phyloP scores from a whole-genome alignment of 2,888 invertebrate genomes.

The Parapristionchus giblindavisi region DNA sequence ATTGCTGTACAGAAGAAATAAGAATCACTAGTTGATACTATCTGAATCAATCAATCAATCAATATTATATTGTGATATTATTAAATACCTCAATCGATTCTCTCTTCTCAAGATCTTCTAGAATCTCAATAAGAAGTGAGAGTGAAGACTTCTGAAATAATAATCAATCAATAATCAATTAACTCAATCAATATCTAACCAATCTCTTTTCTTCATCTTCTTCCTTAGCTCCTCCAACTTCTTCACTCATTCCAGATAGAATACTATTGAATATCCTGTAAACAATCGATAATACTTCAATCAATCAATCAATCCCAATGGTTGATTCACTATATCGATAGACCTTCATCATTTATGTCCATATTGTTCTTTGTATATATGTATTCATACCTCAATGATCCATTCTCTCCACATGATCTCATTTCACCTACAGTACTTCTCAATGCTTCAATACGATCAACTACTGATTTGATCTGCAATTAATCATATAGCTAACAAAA shows the following conservation, averaged over 20 bases:
- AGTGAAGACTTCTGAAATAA: slow-evolving; percentile 41
- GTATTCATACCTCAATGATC: slow-evolving; percentile 42
- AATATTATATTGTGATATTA: not conserved
- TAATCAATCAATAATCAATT: not conserved
- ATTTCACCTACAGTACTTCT: slow-evolving; percentile 54
- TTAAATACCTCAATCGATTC: slow-evolving; percentile 34
- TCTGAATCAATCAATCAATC: not conserved
- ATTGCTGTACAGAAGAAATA: slow-evolving; percentile 52
- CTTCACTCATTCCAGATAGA: slow-evolving; percentile 37
- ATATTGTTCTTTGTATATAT: not conserved
- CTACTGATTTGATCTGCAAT: not conserved
- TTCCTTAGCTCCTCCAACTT: slow-evolving; percentile 37
- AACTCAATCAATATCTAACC: slow-evolving; percentile 13
- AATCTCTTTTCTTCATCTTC: slow-evolving; percentile 37
- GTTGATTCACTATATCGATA: no score
- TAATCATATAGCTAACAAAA: no score
- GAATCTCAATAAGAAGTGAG: slow-evolving; percentile 53
- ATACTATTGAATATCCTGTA: not conserved
- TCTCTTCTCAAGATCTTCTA: slow-evolving; percentile 42
- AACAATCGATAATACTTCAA: not conserved
- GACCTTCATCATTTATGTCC: no score
- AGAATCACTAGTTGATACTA: slow-evolving; percentile 40
- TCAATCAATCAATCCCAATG: no score
- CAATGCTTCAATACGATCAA: slow-evolving; percentile 40
- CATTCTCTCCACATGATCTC: slow-evolving; percentile 43